phyloP scores from a whole-genome alignment of 2,797 vertebrate species.

The Hafferia zeledoni region DNA sequence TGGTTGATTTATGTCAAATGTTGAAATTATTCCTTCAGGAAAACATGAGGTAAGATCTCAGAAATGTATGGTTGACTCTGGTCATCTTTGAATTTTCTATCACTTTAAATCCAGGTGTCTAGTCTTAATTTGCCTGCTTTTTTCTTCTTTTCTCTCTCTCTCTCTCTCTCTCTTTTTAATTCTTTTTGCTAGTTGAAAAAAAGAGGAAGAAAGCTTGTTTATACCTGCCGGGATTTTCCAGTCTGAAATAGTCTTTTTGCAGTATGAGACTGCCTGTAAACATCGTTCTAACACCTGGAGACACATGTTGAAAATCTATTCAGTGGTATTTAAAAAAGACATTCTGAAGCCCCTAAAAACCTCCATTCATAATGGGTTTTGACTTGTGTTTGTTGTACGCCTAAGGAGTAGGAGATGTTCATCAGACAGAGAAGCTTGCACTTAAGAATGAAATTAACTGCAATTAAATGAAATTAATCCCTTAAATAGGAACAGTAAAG shows the following conservation, averaged over 20 bases:
- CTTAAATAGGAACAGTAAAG: neutral
- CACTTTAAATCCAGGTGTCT: neutral
- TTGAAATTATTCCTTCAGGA: neutral
- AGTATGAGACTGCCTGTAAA: constrained; percentile 12
- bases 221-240: constrained; percentile 4
- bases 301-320: constrained; percentile 2
- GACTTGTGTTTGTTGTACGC: neutral
- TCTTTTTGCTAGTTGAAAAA: neutral
- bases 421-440: neutral
- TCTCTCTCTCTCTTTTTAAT: neutral
- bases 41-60: neutral
- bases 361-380: neutral
- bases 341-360: neutral
- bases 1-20: neutral
- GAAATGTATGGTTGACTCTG: neutral
- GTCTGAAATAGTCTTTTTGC: constrained; percentile 22
- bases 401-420: neutral
- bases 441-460: neutral
- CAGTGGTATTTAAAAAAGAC: neutral
- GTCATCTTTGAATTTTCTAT: neutral
- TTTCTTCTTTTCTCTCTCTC: too few relatives aligned
- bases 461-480: neutral
- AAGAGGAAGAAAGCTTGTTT: constrained; percentile 11
- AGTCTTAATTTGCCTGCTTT: neutral
- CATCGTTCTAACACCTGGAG: constrained; percentile 4